Percentiles rank a stretch among this genome's conserved stretches.
phyloP scores from a whole-genome alignment of 2,797 vertebrate species.

The Xerus rutilus region DNA sequence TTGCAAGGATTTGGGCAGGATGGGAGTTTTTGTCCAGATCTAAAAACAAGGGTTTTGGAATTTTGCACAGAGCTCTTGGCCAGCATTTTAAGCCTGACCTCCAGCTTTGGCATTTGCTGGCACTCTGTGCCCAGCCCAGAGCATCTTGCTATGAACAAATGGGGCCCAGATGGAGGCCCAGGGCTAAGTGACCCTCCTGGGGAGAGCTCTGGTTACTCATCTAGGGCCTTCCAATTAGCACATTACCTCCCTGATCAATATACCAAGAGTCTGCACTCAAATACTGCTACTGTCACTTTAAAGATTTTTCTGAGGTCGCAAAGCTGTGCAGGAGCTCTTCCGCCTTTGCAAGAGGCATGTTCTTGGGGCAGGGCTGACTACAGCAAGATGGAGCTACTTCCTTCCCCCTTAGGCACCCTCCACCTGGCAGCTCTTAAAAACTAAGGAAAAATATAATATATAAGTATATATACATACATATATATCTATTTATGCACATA shows the following conservation, averaged over 20 bases:
- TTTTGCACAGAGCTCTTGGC: not conserved
- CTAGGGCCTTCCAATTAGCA: conserved; percentile 48
- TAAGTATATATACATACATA: conserved; percentile 78
- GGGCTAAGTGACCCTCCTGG: not conserved
- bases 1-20: not conserved
- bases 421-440: conserved; percentile 85
- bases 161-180: not conserved
- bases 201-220: not conserved
- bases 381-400: conserved; percentile 26
- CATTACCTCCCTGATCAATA: conserved; percentile 68
- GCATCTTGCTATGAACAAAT: not conserved
- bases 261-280: conserved; percentile 66
- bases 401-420: conserved; percentile 74
- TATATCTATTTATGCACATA: conserved; percentile 87
- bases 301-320: conserved; percentile 61
- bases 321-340: conserved; percentile 7
- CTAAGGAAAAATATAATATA: conserved; percentile 71
- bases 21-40: not conserved
- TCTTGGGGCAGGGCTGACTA: conserved; percentile 34
- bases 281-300: conserved; percentile 78
- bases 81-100: not conserved
- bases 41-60: not conserved
- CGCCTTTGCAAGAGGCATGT: not conserved
- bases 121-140: not conserved
- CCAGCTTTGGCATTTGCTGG: not conserved